These are phyloP conservation scores for Drosophila paucipuncta DNA, from an alignment of 2,888 invertebrate genomes.

Conservation along the genomic window DNA sequence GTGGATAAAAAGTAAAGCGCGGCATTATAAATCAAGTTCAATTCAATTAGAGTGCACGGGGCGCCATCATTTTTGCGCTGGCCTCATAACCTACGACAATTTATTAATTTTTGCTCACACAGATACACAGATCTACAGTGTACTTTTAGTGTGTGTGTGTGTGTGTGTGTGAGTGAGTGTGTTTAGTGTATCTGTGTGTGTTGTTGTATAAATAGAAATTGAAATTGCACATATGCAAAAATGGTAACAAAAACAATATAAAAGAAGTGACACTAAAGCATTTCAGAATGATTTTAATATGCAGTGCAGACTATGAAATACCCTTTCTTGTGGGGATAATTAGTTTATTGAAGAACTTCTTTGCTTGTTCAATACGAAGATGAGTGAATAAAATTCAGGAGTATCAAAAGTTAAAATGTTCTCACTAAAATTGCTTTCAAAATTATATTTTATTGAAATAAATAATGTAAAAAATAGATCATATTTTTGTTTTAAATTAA, in stretches of 20 bases:
- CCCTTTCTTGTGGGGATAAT: not conserved
- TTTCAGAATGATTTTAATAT: not conserved
- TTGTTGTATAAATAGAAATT: conserved; percentile 45
- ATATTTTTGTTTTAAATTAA: not conserved
- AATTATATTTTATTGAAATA: not conserved
- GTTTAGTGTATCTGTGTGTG: not conserved
- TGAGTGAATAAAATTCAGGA: not conserved
- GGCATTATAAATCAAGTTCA: conserved; percentile 76
- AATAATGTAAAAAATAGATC: not conserved
- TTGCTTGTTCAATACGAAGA: not conserved
- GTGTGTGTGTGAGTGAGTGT: conserved; percentile 1
- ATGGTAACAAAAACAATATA: conserved; percentile 13
- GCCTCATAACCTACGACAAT: conserved; percentile 79
- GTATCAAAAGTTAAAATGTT: not conserved
- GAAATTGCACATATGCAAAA: conserved; percentile 57
- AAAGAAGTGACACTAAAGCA: conserved; percentile 31
- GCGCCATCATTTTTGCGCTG: conserved; percentile 61
- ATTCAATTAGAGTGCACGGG: conserved; percentile 71
- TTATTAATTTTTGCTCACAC: conserved; percentile 65
- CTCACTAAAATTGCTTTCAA: not conserved
- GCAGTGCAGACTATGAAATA: conserved; percentile 4
- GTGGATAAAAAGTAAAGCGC: conserved; percentile 62
- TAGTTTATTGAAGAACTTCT: not conserved
- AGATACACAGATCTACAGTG: conserved; percentile 9
- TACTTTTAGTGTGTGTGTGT: conserved; percentile 3